Evolutionary conservation across 2,113 vertebrate genomes (phyloP).

Genomic region (Tonatia bakeri): DNA sequence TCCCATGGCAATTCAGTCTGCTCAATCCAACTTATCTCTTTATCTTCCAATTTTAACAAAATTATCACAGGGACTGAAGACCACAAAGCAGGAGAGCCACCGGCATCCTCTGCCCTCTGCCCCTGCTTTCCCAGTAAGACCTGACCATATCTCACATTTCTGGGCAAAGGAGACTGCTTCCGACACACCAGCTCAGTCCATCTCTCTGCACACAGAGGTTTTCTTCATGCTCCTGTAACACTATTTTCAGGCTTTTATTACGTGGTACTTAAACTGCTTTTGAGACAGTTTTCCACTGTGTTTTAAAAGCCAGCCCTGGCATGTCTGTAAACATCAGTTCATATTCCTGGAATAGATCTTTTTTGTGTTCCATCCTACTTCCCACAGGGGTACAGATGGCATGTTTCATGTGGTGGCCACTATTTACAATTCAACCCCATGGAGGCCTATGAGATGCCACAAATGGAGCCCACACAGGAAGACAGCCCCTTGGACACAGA

Average conservation of each 20-base stretch:
- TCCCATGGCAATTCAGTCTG: too few relatives aligned
- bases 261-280: slow-evolving; percentile 62
- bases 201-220: not conserved
- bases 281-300: slow-evolving; percentile 74
- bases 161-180: not conserved
- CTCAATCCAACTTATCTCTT: not conserved
- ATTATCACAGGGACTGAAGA: not conserved
- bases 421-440: slow-evolving; percentile 70
- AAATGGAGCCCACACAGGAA: slow-evolving; percentile 76
- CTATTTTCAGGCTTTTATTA: slow-evolving; percentile 21
- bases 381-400: slow-evolving; percentile 76
- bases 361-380: slow-evolving; percentile 69
- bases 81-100: not conserved
- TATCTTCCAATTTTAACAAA: not conserved
- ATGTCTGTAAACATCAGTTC: slow-evolving; percentile 76
- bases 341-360: slow-evolving; percentile 77
- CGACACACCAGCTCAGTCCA: not conserved
- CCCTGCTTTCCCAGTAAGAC: not conserved
- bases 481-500: slow-evolving; percentile 59
- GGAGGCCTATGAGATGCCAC: slow-evolving; percentile 69
- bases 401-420: slow-evolving; percentile 73
- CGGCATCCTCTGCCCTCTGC: not conserved
- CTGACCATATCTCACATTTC: not conserved
- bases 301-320: slow-evolving; percentile 64
- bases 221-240: not conserved